Evolutionary conservation across 2,888 invertebrate genomes (phyloP).

Genomic region (Entomobrya multifasciata): DNA sequence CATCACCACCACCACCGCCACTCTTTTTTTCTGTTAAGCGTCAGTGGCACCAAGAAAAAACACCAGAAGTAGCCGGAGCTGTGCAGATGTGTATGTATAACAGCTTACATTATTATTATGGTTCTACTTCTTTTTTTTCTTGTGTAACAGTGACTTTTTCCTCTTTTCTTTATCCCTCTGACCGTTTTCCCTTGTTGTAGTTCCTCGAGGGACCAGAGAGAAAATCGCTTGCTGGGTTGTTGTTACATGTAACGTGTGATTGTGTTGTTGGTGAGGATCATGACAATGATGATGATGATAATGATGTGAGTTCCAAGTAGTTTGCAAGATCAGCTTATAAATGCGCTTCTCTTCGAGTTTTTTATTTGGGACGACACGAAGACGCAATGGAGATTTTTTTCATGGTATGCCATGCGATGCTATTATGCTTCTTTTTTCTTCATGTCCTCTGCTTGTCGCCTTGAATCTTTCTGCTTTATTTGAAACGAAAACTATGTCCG

Average conservation of each 20-base stretch:
- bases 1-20: not conserved
- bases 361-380: not conserved
- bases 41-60: not conserved
- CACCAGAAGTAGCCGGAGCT: no score
- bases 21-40: not conserved
- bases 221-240: conserved; percentile 17
- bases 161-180: conserved; percentile 36
- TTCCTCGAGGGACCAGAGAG: conserved; percentile 47
- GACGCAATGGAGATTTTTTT: conserved; percentile 4
- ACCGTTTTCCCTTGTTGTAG: conserved; percentile 35
- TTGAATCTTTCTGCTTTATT: conserved; percentile 1
- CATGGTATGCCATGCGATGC: not conserved
- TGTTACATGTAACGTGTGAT: conserved; percentile 21
- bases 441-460: conserved; percentile 6
- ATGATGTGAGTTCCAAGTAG: conserved; percentile 4
- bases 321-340: conserved; percentile 10
- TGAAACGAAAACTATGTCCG: conserved; percentile 15
- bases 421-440: not conserved
- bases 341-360: not conserved
- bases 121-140: not conserved
- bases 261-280: not conserved
- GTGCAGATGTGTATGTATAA: not conserved
- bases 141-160: conserved; percentile 17
- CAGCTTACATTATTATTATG: not conserved
- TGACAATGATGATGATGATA: conserved; percentile 44